phyloP scores from a whole-genome alignment of 2,888 invertebrate genomes.

The Lasioglossum lativentre region DNA sequence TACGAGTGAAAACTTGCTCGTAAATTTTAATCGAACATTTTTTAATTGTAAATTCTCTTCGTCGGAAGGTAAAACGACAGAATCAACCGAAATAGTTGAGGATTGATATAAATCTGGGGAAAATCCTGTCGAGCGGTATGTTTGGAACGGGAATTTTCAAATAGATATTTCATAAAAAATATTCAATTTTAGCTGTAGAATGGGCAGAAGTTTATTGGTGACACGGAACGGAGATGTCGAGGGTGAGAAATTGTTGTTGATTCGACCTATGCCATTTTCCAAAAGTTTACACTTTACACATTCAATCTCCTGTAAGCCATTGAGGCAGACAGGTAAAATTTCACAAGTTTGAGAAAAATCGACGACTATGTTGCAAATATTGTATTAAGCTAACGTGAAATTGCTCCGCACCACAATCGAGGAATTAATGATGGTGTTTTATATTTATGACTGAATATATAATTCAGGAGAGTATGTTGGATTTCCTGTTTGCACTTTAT shows the following conservation, averaged over 20 bases:
- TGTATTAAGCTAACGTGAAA: background rate
- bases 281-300: constrained; percentile 4
- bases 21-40: background rate
- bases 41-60: background rate
- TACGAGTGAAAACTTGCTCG: background rate
- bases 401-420: background rate
- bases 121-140: background rate
- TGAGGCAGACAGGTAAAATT: background rate
- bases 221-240: background rate
- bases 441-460: background rate
- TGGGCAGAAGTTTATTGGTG: background rate
- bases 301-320: background rate
- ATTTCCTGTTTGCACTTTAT: background rate
- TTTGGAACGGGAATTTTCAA: too few relatives aligned
- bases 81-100: background rate
- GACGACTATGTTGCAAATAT: background rate
- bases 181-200: background rate
- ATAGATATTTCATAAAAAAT: background rate
- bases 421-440: background rate
- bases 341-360: background rate
- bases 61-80: too few relatives aligned
- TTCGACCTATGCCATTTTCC: background rate
- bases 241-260: background rate
- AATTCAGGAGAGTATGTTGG: background rate
- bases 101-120: too few relatives aligned